Base-by-base conservation (phyloP, 2,113 vertebrate species). In the Furnarius figulus region DNA sequence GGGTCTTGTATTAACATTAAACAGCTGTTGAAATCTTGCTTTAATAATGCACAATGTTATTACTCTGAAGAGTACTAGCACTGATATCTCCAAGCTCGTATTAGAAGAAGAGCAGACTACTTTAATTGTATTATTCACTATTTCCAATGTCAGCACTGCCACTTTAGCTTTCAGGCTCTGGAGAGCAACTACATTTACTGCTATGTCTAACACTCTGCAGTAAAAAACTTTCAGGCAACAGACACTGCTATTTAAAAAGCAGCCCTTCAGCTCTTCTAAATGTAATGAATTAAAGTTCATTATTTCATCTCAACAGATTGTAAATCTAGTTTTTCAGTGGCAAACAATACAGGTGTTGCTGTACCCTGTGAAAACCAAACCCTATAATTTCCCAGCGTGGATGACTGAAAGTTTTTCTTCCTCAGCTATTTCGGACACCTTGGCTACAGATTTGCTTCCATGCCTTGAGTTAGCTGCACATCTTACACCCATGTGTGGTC, bases 41-140 rank as follows among this genome's bases (percentile, higher is more conserved):
- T 96, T 93, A 95, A 95, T 96, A 92, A 96, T 75, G 56, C 58
- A 96, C 65, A 85, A 50, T 76, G 78, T 82, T 96, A 95, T 94
- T 96, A 86, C 47, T 76, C 61, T 84, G 85, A 96, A 92, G 87
- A 80, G 27, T 79, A 85, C 56, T 74, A 87, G 28, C 62, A 82
- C 33, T 92, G 93, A 90, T 89, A 92, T 82, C 73, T 88, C 80
- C 40, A 87, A 76, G 67, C 53, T 90, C 66, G 24, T 77, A 75
- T 75, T 56, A 74, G 61, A 83, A 91, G 84, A 78, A 92, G 31
- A 96, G 76, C 90, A 93, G 90, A 68, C 76, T 77, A 15, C 75
- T 90, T 92, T 93, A 85, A 90, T 89, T 86, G 85, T 96, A 90
- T 96, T 95, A 87, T 93, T 95, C 95, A 90, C 92, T 88, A 33